Evolutionary conservation across 2,113 vertebrate species (phyloP).

Genomic region (Siniperca chuatsi): DNA sequence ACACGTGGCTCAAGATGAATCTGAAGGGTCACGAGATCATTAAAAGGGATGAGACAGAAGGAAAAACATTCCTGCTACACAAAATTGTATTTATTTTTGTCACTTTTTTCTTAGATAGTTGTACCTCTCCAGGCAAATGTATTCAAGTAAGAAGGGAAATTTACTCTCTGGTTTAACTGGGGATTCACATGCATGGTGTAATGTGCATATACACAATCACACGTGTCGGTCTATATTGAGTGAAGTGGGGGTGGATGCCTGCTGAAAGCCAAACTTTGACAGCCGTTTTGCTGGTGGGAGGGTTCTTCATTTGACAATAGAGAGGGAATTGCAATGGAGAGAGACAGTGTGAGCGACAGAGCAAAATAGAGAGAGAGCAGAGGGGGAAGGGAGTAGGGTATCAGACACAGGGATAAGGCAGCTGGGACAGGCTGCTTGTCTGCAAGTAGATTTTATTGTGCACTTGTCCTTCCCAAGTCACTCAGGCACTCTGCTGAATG

Average conservation of each 20-base stretch:
- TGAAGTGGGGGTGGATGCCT: conserved; percentile 47
- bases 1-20: not conserved
- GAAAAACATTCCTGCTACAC: not conserved
- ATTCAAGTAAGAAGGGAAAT: not conserved
- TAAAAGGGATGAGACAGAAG: not conserved
- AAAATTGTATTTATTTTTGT: not conserved
- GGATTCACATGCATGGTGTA: conserved; percentile 2
- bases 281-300: conserved; percentile 57
- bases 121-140: not conserved
- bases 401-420: conserved; percentile 78
- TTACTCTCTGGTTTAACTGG: not conserved
- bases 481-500: conserved; percentile 23
- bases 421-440: conserved; percentile 76
- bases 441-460: conserved; percentile 79
- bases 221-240: conserved; percentile 47
- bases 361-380: conserved; percentile 39
- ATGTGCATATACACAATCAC: conserved; percentile 19
- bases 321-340: conserved; percentile 50
- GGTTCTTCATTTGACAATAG: conserved; percentile 64
- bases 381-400: conserved; percentile 51
- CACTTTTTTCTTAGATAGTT: not conserved
- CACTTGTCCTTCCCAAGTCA: conserved; percentile 64
- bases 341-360: conserved; percentile 28
- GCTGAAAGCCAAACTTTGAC: conserved; percentile 70
- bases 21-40: not conserved